Evolutionary conservation across 2,113 vertebrate species (phyloP).

Genomic region (Crotalus viridis): DNA sequence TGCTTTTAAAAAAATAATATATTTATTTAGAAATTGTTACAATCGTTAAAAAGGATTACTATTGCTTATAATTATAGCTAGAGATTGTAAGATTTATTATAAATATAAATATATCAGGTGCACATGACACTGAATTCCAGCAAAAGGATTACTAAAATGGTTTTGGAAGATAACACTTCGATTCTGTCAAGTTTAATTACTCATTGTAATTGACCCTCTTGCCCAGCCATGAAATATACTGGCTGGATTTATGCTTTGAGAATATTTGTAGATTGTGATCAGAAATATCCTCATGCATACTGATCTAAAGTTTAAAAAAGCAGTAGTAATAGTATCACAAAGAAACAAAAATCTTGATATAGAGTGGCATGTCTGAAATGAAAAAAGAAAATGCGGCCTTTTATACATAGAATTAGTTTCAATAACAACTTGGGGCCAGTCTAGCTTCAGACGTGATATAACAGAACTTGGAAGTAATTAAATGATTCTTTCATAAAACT

Average conservation of each 20-base stretch:
- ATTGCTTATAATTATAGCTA: not conserved
- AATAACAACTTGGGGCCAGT: not conserved
- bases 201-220: not conserved
- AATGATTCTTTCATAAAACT: not conserved
- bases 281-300: not conserved
- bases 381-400: not conserved
- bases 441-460: not conserved
- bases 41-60: not conserved
- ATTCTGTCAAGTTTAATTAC: conserved; percentile 13
- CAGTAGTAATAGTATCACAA: not conserved
- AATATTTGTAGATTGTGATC: conserved; percentile 11
- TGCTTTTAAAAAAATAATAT: not conserved
- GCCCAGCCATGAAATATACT: not conserved
- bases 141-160: not conserved
- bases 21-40: not conserved
- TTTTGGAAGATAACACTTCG: conserved; percentile 23
- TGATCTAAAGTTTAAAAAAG: conserved; percentile 7
- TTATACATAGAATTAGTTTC: not conserved
- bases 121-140: conserved; percentile 4
- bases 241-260: conserved; percentile 14
- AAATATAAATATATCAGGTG: conserved; percentile 17
- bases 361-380: not conserved
- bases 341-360: not conserved
- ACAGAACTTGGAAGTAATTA: not conserved
- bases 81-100: conserved; percentile 17